Base-by-base conservation (phyloP, 2,113 vertebrate species). In the Apodemus speciosus region DNA sequence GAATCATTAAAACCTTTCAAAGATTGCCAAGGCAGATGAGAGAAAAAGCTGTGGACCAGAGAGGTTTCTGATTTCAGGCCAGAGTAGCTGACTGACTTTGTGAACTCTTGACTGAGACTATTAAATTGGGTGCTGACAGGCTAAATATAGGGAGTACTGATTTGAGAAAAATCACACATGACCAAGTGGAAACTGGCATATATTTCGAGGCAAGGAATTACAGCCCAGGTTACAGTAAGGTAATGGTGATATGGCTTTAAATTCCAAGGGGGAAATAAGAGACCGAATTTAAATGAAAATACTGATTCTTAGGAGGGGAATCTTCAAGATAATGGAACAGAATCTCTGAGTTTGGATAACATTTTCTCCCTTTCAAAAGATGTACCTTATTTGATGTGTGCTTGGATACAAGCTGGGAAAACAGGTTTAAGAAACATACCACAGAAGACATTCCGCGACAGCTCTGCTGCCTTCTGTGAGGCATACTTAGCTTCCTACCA, bases 351-450 rank as follows among this genome's bases (percentile, higher is more conserved):
- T n/a, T 20, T 85, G 68, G 66, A 11, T 4, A 60, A 53, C 60
- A 18, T 15, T 89, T 79, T 46, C 7, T 77, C 62, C 14, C 10
- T 90, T 79, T 40, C 14, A 60, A 80, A 87, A 11, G 35, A 49
- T 62, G 21, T 2, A 35, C 30, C 20, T 16, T 96, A 94, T 97
- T 97, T 94, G 95, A 90, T 38, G 43, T 94, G 95, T 91, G 64
- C 89, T 96, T 96, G 75, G 85, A 96, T 94, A 94, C 95, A 97
- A 85, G 1, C 18, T 21, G 9, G 27, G 38, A 49, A 60, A 90
- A 53, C 1, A 66, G 4, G 23, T 10, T 4, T 1, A 49, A 9
- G 18, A 66, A 72, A 58, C 53, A 84, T 7, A 38, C 20, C 21
- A 60, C 27, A 64, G 6, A 87, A 30, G 11, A 20, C 2, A 15